Evolutionary conservation across 1,140 invertebrate genomes (phyloP).

Genomic region (Lepidurus apus): DNA sequence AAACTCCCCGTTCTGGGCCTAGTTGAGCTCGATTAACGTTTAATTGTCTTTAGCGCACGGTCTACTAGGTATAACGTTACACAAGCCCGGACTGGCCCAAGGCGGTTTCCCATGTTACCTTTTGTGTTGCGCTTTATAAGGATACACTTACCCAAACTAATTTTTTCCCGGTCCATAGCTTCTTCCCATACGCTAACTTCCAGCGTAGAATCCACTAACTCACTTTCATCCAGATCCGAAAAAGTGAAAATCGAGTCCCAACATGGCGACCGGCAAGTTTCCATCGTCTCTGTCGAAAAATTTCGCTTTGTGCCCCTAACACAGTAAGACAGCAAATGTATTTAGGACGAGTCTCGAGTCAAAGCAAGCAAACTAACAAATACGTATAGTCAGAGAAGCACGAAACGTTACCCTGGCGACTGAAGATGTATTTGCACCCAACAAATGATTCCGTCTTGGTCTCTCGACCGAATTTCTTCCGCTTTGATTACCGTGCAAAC

Average conservation of each 20-base stretch:
- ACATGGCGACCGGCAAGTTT: slow-evolving; percentile 73
- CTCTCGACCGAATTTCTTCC: slow-evolving; percentile 69
- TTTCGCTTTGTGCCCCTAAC: slow-evolving; percentile 54
- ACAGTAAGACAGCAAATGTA: slow-evolving; percentile 32
- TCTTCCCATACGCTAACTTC: slow-evolving; percentile 84
- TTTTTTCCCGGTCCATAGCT: slow-evolving; percentile 68
- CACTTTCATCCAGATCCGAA: slow-evolving; percentile 65
- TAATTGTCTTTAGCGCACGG: too few relatives aligned
- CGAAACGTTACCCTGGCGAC: slow-evolving; percentile 23
- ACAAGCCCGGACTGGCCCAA: too few relatives aligned
- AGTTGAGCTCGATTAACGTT: too few relatives aligned
- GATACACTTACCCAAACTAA: slow-evolving; percentile 60
- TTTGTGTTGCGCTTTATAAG: slow-evolving; percentile 40
- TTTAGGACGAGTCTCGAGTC: background rate
- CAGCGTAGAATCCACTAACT: slow-evolving; percentile 67
- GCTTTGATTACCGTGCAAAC: slow-evolving; percentile 69
- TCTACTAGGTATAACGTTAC: too few relatives aligned
- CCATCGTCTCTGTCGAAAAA: slow-evolving; percentile 68
- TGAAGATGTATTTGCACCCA: slow-evolving; percentile 20
- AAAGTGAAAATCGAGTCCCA: slow-evolving; percentile 87
- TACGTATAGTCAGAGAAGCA: background rate
- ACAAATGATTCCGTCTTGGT: slow-evolving; percentile 48
- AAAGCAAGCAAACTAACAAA: background rate
- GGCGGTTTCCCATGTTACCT: background rate
- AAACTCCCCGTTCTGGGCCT: too few relatives aligned